Conservation (phyloP, 92 coral and sea anemone species). For the Phenganax marumi region DNA sequence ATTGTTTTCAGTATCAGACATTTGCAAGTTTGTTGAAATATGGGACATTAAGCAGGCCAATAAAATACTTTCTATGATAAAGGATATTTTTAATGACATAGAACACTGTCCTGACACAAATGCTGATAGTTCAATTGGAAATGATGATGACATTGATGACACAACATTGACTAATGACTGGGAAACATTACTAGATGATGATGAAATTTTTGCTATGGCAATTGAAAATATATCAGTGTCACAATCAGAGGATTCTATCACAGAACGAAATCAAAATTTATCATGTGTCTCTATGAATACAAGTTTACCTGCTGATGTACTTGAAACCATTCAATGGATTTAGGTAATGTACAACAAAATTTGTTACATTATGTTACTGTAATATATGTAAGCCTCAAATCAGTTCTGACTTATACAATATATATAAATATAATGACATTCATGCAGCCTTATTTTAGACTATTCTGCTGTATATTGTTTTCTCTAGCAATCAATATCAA, state of each 20-base stretch:
- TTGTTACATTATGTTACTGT: too few relatives aligned
- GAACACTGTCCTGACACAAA: background rate
- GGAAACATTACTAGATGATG: constrained; percentile 33
- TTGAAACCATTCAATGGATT: constrained; percentile 26
- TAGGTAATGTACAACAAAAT: too few relatives aligned
- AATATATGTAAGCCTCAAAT: too few relatives aligned
- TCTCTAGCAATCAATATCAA: too few relatives aligned
- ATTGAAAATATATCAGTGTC: constrained; percentile 29
- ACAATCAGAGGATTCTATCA: constrained; percentile 17
- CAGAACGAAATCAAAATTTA: background rate
- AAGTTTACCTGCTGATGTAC: background rate
- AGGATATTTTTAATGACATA: constrained; percentile 50
- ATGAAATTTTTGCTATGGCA: constrained; percentile 37
- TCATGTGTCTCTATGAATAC: background rate
- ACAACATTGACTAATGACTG: constrained; percentile 22
- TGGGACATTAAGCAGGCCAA: constrained; percentile 59
- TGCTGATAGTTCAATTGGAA: background rate
- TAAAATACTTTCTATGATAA: constrained; percentile 40
- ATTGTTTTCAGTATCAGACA: constrained; percentile 41
- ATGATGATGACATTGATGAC: constrained; percentile 9
- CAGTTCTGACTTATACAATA: too few relatives aligned
- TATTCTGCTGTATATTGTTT: too few relatives aligned
- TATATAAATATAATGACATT: too few relatives aligned
- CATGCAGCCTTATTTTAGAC: too few relatives aligned
- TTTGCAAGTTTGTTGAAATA: constrained; percentile 51